A percentile compares a stretch with the other conserved stretches of the same genome.
These are phyloP conservation scores for Caenorhabditis uteleia DNA, from an alignment of 2,888 invertebrate species.

Conservation along the genomic window DNA sequence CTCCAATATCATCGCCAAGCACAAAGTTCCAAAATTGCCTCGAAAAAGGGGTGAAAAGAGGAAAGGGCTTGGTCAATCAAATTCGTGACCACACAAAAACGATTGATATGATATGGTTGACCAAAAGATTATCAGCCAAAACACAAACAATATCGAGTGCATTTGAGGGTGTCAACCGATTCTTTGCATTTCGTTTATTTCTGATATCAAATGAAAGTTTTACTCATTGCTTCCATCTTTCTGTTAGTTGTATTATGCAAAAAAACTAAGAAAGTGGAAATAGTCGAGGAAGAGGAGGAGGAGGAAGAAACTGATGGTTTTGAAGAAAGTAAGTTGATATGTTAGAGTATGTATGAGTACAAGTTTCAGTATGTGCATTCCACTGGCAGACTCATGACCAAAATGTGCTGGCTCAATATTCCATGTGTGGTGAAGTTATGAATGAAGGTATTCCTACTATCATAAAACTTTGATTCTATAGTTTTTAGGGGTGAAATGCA, in stretches of 20 bases:
- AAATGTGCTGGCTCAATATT: slow-evolving; percentile 56
- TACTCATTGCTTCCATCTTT: slow-evolving; percentile 12
- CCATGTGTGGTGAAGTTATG: slow-evolving; percentile 53
- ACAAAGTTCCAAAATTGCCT: too few species aligned
- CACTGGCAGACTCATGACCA: slow-evolving; percentile 64
- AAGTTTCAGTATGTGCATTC: slow-evolving; percentile 54
- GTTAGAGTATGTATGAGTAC: neutral
- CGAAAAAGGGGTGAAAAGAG: slow-evolving; percentile 4
- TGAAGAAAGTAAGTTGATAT: slow-evolving; percentile 45
- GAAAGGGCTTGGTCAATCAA: slow-evolving; percentile 14
- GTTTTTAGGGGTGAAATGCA: slow-evolving; percentile 48
- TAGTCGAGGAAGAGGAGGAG: slow-evolving; percentile 14
- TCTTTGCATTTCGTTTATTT: neutral
- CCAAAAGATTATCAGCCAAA: slow-evolving; percentile 35
- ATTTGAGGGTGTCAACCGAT: too few species aligned
- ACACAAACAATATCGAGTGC: slow-evolving; percentile 18
- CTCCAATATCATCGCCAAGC: too few species aligned
- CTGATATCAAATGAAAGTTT: neutral
- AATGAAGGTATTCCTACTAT: slow-evolving; percentile 37
- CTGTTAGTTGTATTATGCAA: slow-evolving; percentile 18
- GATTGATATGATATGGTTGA: slow-evolving; percentile 31
- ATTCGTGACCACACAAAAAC: slow-evolving; percentile 39
- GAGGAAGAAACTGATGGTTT: slow-evolving; percentile 21
- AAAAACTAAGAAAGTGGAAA: slow-evolving; percentile 14
- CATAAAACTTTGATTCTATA: neutral